Conservation (phyloP, 2,797 vertebrate genomes). For the Kryptopterus vitreolus region DNA sequence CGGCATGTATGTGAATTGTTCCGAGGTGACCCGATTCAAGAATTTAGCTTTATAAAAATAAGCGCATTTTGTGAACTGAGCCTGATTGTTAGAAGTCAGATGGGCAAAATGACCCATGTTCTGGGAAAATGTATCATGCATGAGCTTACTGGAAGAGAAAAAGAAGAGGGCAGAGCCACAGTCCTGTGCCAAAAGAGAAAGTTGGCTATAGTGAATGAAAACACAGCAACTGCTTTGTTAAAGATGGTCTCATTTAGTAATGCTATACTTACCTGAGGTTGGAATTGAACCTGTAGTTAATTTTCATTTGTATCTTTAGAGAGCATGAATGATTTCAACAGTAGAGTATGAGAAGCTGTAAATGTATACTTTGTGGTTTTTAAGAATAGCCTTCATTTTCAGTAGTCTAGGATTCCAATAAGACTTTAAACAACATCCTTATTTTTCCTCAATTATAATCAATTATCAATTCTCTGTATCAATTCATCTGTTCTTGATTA, state of each 20-base stretch:
- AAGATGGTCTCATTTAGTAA: not conserved
- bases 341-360: not conserved
- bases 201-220: not conserved
- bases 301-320: not conserved
- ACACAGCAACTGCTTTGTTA: not conserved
- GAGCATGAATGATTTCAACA: not conserved
- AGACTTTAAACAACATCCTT: not conserved
- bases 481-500: too few relatives aligned
- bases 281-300: not conserved
- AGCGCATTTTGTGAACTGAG: not conserved
- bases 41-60: not conserved
- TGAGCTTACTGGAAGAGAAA: slow-evolving; percentile 34
- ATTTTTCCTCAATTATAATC: not conserved
- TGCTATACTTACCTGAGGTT: not conserved
- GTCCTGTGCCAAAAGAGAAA: not conserved
- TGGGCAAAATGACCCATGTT: not conserved
- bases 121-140: slow-evolving; percentile 6
- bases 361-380: not conserved
- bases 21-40: not conserved
- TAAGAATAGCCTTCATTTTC: not conserved
- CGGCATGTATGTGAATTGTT: not conserved
- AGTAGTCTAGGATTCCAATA: not conserved
- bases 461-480: too few relatives aligned
- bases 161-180: not conserved
- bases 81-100: not conserved